Percentiles rank a stretch among this genome's conserved stretches.
phyloP scores from a whole-genome alignment of 2,888 invertebrate genomes.

The Drosophila neutralis region DNA sequence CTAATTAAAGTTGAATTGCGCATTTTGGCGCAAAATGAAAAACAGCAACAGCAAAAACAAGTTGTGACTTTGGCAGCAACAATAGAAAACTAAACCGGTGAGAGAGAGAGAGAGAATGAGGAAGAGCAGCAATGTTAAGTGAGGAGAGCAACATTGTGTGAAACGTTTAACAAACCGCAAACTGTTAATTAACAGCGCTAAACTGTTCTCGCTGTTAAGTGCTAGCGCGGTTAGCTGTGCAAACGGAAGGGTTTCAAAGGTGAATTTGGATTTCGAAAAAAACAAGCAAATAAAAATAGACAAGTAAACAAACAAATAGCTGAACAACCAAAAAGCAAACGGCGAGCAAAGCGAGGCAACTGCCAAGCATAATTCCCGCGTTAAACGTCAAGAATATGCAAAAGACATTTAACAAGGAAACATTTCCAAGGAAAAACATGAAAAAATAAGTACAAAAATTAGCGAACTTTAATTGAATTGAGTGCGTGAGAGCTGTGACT shows the following conservation, averaged over 20 bases:
- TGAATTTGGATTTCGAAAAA: slow-evolving; percentile 23
- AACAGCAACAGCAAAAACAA: slow-evolving; percentile 2
- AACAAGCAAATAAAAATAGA: slow-evolving; percentile 1
- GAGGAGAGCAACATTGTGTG: slow-evolving; percentile 4
- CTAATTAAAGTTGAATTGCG: slow-evolving; percentile 8
- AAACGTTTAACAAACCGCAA: neutral
- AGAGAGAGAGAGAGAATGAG: neutral
- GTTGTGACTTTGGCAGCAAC: neutral
- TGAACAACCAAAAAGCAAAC: slow-evolving; percentile 6
- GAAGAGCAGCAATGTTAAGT: neutral
- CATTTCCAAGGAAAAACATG: neutral
- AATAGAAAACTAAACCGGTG: neutral
- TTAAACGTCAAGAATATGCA: slow-evolving; percentile 31
- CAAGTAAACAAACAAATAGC: slow-evolving; percentile 19
- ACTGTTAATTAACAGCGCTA: slow-evolving; percentile 14
- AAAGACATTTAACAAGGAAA: slow-evolving; percentile 3
- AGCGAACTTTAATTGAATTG: neutral
- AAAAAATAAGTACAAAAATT: slow-evolving; percentile 1
- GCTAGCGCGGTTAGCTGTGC: neutral
- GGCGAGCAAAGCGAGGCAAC: slow-evolving; percentile 22
- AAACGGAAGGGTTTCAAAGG: slow-evolving; percentile 5
- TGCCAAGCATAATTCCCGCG: slow-evolving; percentile 63
- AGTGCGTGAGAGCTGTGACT: neutral
- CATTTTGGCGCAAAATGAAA: slow-evolving; percentile 10
- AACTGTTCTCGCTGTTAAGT: slow-evolving; percentile 7